A percentile compares a stretch with the other conserved stretches of the same genome.
Conservation (phyloP, 2,888 invertebrate species). For the Julus scanicus region DNA sequence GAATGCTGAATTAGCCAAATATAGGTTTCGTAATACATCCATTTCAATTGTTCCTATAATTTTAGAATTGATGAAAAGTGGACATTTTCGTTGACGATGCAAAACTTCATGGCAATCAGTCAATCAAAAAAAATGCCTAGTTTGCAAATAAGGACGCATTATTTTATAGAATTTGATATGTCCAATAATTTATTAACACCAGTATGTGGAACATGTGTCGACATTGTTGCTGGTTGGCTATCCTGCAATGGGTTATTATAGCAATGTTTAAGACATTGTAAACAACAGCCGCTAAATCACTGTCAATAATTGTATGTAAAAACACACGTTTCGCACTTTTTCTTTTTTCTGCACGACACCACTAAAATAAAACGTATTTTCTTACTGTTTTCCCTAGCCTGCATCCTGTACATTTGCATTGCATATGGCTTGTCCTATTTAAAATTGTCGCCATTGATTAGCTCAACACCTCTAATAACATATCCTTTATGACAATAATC, state of each 20-base stretch:
- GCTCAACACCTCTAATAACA: conserved; percentile 2
- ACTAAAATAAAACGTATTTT: conserved; percentile 34
- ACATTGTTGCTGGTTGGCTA: background rate
- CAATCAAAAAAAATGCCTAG: background rate
- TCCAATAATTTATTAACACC: background rate
- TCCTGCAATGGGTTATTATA: background rate
- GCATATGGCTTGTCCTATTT: background rate
- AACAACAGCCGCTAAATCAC: background rate
- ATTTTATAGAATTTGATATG: background rate
- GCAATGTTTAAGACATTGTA: background rate
- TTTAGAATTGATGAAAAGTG: no score
- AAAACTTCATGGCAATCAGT: background rate
- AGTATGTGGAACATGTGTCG: background rate
- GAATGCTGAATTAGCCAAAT: background rate
- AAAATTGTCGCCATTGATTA: background rate
- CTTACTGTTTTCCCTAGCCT: background rate
- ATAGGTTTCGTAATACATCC: no score
- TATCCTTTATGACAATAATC: background rate
- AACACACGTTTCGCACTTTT: background rate
- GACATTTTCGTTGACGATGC: background rate
- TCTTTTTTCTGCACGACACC: background rate
- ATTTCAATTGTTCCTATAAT: no score
- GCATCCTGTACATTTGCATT: background rate
- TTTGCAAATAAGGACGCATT: background rate
- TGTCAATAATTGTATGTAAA: background rate